Evolutionary conservation across 2,797 vertebrate genomes (phyloP).

Genomic region (Crenichthys baileyi): DNA sequence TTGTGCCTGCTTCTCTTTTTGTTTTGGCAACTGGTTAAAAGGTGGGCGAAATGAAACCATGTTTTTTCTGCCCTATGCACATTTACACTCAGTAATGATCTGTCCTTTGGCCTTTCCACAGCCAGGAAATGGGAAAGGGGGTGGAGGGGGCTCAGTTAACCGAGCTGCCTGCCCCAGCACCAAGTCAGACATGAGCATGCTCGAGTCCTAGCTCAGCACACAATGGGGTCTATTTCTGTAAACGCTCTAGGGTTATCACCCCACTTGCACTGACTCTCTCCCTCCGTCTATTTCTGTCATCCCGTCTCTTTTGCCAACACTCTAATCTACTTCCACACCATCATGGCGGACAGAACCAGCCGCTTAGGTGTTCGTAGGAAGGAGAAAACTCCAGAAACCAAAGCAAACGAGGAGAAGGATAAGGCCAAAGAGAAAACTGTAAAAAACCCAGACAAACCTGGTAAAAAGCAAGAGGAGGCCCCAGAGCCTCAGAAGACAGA

Average conservation of each 20-base stretch:
- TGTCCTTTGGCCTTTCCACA: conserved; percentile 71
- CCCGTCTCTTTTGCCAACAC: conserved; percentile 44
- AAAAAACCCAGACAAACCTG: conserved; percentile 61
- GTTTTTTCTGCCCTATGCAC: not conserved
- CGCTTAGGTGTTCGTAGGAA: conserved; percentile 70
- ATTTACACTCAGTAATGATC: conserved; percentile 10
- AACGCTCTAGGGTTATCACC: conserved; percentile 64
- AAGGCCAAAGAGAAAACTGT: conserved; percentile 53
- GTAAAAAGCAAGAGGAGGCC: conserved; percentile 60
- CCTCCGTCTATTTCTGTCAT: conserved; percentile 33
- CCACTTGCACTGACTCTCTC: conserved; percentile 47
- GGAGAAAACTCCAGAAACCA: conserved; percentile 74
- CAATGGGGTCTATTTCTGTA: conserved; percentile 80
- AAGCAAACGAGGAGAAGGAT: conserved; percentile 64
- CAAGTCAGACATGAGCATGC: conserved; percentile 52
- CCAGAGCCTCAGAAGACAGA: conserved; percentile 39
- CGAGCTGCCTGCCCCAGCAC: conserved; percentile 36
- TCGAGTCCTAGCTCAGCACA: conserved; percentile 58
- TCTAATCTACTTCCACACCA: conserved; percentile 49
- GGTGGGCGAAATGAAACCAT: conserved; percentile 1
- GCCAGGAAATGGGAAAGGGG: conserved; percentile 51
- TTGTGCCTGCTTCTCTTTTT: conserved; percentile 25
- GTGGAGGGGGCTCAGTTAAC: conserved; percentile 55
- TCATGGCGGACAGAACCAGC: conserved; percentile 82
- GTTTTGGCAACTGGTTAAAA: conserved; percentile 15